Evolutionary conservation across 2,888 invertebrate species (phyloP), one percentile per base, ranked within the genome.

Genomic region (Agrochola litura): DNA sequence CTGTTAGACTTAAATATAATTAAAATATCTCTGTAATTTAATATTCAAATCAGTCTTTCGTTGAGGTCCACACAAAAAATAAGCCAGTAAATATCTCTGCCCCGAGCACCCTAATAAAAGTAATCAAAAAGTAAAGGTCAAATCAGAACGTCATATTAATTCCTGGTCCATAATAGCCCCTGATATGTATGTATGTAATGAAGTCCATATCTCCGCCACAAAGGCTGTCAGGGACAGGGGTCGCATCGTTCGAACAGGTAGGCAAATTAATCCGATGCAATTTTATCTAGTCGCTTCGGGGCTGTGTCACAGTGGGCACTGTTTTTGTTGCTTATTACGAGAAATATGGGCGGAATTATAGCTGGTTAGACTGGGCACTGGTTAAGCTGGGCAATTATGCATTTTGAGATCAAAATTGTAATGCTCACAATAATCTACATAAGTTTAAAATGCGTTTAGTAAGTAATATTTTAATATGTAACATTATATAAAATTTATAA

Each of bases 201-300:
- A 93, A 92, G 91, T 91, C 90, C 88, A 81, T 87, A 89, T 86
- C 88, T 86, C 86, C 56, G 71, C 76, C 86, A 94, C 94, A 95
- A 95, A 95, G 93, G 88, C 93, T 95, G 96, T 95, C 96, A 94
- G 85, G 71, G 85, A 76, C 96, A 96, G 91, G 87, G 85, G 92
- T 76, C 83, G 77, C 78, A 61, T 83, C 83, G 79, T 84, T 88
- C 84, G 90, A 91, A 90, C 92, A 94, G 94, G 94, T 94, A 93
- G 86, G 89, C 88, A 88, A 94, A 95, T 95, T 95, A 95, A 95
- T 94, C 92, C 92, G 88, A 93, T 93, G 93, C 94, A 92, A 92
- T 94, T 93, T 95, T 92, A 93, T 94, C 92, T 93, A 93, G 91
- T 90, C 91, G 84, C 86, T 80, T 78, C 70, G 41, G 74, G 84